Base-by-base conservation (phyloP, 2,888 invertebrate species). In the Gastracanthus pulcherrimus region DNA sequence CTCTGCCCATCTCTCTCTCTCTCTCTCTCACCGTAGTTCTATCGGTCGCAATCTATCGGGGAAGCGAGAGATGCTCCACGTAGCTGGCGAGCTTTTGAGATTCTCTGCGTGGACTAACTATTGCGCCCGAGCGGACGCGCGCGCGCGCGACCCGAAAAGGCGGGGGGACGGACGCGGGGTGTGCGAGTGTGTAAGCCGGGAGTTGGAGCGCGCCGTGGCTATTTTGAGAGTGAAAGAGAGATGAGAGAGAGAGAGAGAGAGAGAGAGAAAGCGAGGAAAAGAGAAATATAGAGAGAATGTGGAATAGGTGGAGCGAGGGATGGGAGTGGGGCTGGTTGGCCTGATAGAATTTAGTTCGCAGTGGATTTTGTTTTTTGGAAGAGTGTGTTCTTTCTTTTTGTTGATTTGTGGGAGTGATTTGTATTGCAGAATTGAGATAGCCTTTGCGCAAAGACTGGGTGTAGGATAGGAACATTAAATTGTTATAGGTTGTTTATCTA, bases 101-200 rank as follows among this genome's bases (percentile, higher is more conserved):
- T 74, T 75, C 77, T 60, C 77, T 38, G 36, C 38, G 67, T 81
- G 36, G 55, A 79, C 78, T 79, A 79, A 78, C 55, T 23, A 41
- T 3, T 48, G 31, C 72, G 60, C 19, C n/a, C 58, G 38, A 41
- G 51, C 36, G 64, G 66, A 60, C 38, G 26, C 58, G 38, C 55
- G 51, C 36, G 64, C 71, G 67, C 38, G 74, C 58, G 64, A 62
- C 87, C 88, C 86, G 88, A 89, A 89, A 90, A 88, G 88, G 87
- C 87, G 86, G 85, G 85, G 41, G 83, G 81, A n/a, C n/a, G 78
- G 82, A 51, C 71, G 86, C 77, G 87, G 86, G 88, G 85, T 71
- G 84, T 84, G 82, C 31, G n/a, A 2, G 16, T 31, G 60, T 60
- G 60, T n/a, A 26, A 11, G 66, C 23, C 19, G n/a, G 9, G n/a